Base-by-base conservation (phyloP, 2,113 vertebrate genomes). In the Ammodytes dubius region DNA sequence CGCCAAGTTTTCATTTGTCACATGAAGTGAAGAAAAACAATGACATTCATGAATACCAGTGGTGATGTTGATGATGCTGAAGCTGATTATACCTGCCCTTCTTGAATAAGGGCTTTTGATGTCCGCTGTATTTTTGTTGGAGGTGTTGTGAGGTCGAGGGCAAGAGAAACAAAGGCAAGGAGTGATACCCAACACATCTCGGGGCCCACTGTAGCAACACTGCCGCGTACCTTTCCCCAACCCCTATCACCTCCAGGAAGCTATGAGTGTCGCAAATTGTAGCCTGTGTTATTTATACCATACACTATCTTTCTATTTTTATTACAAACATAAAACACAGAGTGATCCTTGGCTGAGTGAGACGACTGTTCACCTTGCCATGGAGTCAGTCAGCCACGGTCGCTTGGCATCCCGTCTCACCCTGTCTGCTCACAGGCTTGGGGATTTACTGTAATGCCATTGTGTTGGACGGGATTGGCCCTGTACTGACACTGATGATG, bases 101-200 rank as follows among this genome's bases (percentile, higher is more conserved):
- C 93, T 95, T 95, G 92, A 95, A 95, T 78, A 93, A 94, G 95
- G 95, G 95, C 91, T 89, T 90, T 94, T 93, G 91, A 94, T 94
- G 93, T 92, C 92, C 76, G 84, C 87, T 93, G 90, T 94, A 89
- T 94, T 94, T 92, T 92, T 94, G 92, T 90, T 89, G 87, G 88
- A 87, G 86, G 82, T 63, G 85, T 82, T 2, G 79, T 87, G 85
- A 68, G 86, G 91, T 88, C 83, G 74, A 27, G 81, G 86, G 83
- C 89, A 83, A 89, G 90, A 88, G 86, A 78, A 77, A 83, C 35
- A 83, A 83, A 85, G 74, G 82, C 58, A 87, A 88, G 86, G 90
- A 92, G 91, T 91, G 90, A 69, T 89, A 90, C 88, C 88, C 84
- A 27, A 80, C 70, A 82, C 91, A 88, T 89, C 88, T 87, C 73